Evolutionary conservation across 1,140 invertebrate species (phyloP).

Genomic region (Anagrus nilaparvatae): DNA sequence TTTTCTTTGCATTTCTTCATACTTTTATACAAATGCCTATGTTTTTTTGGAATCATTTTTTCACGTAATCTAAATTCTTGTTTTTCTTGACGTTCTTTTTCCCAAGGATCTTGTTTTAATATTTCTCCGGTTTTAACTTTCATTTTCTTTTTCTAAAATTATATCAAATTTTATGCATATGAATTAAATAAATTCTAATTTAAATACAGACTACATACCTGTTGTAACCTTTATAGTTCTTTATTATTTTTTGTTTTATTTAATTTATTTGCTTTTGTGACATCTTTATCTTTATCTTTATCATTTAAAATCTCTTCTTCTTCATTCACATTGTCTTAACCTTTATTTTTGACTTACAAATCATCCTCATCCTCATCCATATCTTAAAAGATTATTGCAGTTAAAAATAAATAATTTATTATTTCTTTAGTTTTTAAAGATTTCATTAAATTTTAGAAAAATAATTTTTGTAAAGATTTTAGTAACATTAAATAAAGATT

Average conservation of each 20-base stretch:
- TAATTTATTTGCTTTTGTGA: conserved; percentile 9
- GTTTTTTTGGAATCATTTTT: conserved; percentile 93
- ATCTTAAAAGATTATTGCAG: conserved; percentile 7
- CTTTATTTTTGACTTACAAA: too few relatives aligned
- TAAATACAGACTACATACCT: conserved; percentile 20
- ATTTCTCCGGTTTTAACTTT: conserved; percentile 63
- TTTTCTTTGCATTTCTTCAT: conserved; percentile 80
- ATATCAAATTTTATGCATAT: conserved; percentile 84
- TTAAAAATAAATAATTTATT: too few relatives aligned
- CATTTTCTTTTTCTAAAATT: conserved; percentile 66
- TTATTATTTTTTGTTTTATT: conserved; percentile 20
- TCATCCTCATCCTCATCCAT: conserved; percentile 23
- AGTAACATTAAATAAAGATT: conserved; percentile 36
- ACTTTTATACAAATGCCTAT: conserved; percentile 82
- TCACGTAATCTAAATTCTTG: conserved; percentile 85
- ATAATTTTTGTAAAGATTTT: conserved; percentile 90
- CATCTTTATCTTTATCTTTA: conserved; percentile 41
- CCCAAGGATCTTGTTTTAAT: conserved; percentile 59
- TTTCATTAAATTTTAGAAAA: conserved; percentile 90
- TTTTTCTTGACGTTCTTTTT: conserved; percentile 61
- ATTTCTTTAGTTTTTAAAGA: too few relatives aligned
- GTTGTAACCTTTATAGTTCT: conserved; percentile 21
- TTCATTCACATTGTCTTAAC: conserved; percentile 63
- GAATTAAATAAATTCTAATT: conserved; percentile 16
- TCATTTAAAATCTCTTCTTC: conserved; percentile 36